phyloP scores from a whole-genome alignment of 2,797 vertebrate species.

The Enteromius argenteus region DNA sequence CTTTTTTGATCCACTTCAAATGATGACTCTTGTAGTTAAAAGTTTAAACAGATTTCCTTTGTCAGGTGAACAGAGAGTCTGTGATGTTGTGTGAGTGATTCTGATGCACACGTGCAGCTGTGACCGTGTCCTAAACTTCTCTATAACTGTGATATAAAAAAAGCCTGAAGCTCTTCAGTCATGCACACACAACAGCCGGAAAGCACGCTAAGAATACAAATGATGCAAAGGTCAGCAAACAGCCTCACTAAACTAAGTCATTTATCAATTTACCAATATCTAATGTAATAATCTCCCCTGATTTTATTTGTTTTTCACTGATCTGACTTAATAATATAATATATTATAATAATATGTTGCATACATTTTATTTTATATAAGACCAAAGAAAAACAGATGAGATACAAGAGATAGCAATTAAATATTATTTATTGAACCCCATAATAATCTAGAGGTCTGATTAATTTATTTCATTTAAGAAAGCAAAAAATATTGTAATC shows the following conservation, averaged over 20 bases:
- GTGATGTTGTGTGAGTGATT: background rate
- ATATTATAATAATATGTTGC: background rate
- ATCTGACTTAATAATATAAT: background rate
- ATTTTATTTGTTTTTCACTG: background rate
- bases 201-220: slow-evolving; percentile 23
- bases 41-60: background rate
- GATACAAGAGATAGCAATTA: background rate
- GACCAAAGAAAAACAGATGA: background rate
- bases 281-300: background rate
- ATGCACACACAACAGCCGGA: slow-evolving; percentile 31
- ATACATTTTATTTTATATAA: background rate
- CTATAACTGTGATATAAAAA: slow-evolving; percentile 36
- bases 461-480: background rate
- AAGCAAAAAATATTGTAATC: background rate
- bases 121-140: slow-evolving; percentile 7
- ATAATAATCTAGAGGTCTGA: background rate
- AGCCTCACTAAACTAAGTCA: background rate
- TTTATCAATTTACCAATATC: background rate
- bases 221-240: background rate
- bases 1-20: too few relatives aligned
- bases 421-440: background rate
- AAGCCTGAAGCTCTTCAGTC: slow-evolving; percentile 40
- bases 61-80: background rate
- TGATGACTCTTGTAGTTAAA: background rate
- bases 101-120: background rate